Evolutionary conservation across 2,888 invertebrate genomes (phyloP), one percentile per base, ranked within the genome.

Genomic region (Hedychridium roseum): DNA sequence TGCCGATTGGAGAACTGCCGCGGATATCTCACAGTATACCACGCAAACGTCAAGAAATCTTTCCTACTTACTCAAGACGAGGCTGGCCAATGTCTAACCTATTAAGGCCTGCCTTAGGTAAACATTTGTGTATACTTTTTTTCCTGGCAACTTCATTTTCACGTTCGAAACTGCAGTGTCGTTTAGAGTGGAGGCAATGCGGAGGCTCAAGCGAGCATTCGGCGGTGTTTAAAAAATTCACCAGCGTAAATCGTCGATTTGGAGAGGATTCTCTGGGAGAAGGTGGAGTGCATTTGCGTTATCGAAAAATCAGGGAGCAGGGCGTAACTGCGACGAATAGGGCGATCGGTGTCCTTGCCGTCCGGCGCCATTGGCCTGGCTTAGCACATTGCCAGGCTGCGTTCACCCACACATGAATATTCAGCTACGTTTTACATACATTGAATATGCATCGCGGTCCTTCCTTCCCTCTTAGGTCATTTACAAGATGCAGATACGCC

Each of bases 381-480:
- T 70, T 72, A 70, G 71, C 75, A 70, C 73, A 71, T 75, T 75
- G 70, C 72, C 69, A 60, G 63, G 60, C 68, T 61, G 61, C 68
- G 66, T 64, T 68, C 73, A 70, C 72, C 73, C 70, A 73, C 69
- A 70, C 73, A 76, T 76, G 75, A 76, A 76, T 76, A 76, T 76
- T 76, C 76, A 76, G 71, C 57, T 60, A 54, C 67, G 71, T 72
- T 76, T 76, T 76, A 73, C 76, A 76, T 76, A 74, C 68, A 72
- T 68, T 76, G 76, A 76, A 76, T 76, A 76, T 76, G 76, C 74
- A 76, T 71, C 73, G 67, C 57, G 68, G 70, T 68, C 73, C 71
- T 73, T 73, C 73, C 71, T 72, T 74, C 71, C 70, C 75, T 75
- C 75, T 76, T 74, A 75, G 74, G 73, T 76, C 72, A 76, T 76